Evolutionary conservation across 2,797 vertebrate species (phyloP).

Genomic region (Sylvia borin): DNA sequence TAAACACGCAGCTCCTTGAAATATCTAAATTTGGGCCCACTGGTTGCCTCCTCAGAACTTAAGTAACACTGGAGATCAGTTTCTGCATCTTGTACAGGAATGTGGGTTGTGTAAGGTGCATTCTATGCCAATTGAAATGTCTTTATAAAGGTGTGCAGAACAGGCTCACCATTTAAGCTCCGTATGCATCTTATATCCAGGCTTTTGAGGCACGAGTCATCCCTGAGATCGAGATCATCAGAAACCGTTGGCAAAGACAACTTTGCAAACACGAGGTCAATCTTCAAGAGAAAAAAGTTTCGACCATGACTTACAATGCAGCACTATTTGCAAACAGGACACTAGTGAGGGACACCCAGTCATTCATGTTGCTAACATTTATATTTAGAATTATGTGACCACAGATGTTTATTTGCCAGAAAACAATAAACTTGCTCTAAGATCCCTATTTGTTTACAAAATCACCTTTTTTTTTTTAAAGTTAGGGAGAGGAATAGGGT

Average conservation of each 20-base stretch:
- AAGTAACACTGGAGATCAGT: background rate
- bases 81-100: background rate
- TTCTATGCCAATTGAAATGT: background rate
- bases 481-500: background rate
- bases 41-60: background rate
- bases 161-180: slow-evolving; percentile 90
- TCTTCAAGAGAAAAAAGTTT: slow-evolving; percentile 75
- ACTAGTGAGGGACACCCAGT: background rate
- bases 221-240: slow-evolving; percentile 93
- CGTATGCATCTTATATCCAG: slow-evolving; percentile 96
- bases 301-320: background rate
- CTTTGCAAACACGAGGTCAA: slow-evolving; percentile 96
- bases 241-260: slow-evolving; percentile 90
- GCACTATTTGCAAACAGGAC: background rate
- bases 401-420: background rate
- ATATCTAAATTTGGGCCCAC: background rate
- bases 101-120: background rate
- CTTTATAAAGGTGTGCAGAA: background rate
- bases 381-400: background rate
- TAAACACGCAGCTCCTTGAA: background rate
- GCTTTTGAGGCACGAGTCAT: slow-evolving; percentile 91
- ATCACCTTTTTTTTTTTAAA: background rate
- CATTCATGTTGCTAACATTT: background rate
- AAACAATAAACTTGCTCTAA: background rate
- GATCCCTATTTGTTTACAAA: background rate